Evolutionary conservation across 2,888 invertebrate species (phyloP), one percentile per base, ranked within the genome.

Genomic region (Eucera pruinosa): DNA sequence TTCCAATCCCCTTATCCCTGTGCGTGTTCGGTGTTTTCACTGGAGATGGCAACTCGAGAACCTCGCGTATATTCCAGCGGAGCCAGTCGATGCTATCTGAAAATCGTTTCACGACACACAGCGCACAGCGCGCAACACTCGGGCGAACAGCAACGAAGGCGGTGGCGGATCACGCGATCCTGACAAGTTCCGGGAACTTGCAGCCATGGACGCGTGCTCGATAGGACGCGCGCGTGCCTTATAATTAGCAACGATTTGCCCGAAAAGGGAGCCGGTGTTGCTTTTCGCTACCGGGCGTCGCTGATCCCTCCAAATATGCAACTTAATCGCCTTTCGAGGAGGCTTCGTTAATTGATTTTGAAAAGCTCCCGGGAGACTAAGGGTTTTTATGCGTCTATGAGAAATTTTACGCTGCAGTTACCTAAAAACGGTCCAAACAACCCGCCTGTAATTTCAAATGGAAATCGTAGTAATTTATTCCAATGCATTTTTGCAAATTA

Each of bases 181-280:
- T 41, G 39, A 18, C n/a, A 5, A 20, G 48, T 72, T 69, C 50
- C 39, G 43, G 47, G 65, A 71, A 81, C 60, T 58, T 23, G 11
- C 43, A 25, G 43, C 61, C 25, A 20, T 33, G 48, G 20, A 36
- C 15, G 30, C 15, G 0, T 25, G 39, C 36, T 55, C 50, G 80
- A 75, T 80, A 71, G 80, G 52, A 58, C 57, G 62, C 7, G 72
- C 72, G 71, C 76, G 15, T 2, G 13, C 7, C 3, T 33, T 23
- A 36, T 25, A 39, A 73, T 68, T 52, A 54, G 48, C 9, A 11
- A 36, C 33, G 62, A 67, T 36, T 73, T 47, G 11, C 4, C 9
- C 20, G 27, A 54, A 71, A 20, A 6, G 27, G 6, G 1, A 13
- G 4, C 0, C 2, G 30, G 4, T 1, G 25, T 3, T n/a, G n/a